Evolutionary conservation across 2,797 vertebrate species (phyloP).

Genomic region (Nyctalus aviator): DNA sequence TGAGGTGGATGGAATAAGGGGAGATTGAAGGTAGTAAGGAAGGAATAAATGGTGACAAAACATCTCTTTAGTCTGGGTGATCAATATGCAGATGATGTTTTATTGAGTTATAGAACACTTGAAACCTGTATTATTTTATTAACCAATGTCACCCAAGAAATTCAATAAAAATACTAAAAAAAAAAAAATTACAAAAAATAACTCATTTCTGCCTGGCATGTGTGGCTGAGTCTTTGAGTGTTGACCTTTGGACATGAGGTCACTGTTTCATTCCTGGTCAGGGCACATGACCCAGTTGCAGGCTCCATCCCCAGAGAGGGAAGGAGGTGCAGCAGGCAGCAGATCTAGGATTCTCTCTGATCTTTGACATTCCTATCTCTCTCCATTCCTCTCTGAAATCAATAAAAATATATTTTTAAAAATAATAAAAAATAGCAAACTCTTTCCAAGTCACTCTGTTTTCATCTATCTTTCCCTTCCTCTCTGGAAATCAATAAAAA

Average conservation of each 20-base stretch:
- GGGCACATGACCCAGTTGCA: too few relatives aligned
- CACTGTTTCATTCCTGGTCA: too few relatives aligned
- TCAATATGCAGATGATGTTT: not conserved
- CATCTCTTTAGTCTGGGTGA: not conserved
- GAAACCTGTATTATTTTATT: not conserved
- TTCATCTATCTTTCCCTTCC: not conserved
- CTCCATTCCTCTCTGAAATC: too few relatives aligned
- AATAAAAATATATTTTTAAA: too few relatives aligned
- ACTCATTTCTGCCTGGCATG: not conserved
- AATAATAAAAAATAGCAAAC: too few relatives aligned
- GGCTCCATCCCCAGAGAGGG: too few relatives aligned
- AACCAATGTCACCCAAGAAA: not conserved
- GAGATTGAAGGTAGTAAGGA: not conserved
- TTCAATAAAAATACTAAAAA: not conserved
- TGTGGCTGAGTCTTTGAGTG: too few relatives aligned
- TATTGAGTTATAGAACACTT: not conserved
- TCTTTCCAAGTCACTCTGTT: not conserved
- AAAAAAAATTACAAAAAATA: not conserved
- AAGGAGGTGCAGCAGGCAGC: too few relatives aligned
- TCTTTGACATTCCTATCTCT: too few relatives aligned
- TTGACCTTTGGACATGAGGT: too few relatives aligned
- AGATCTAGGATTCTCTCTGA: too few relatives aligned
- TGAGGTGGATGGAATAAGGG: not conserved
- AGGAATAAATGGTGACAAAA: not conserved
- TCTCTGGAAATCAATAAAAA: too few relatives aligned